Conservation (phyloP, 2,113 vertebrate species). For the Chloebia gouldiae region DNA sequence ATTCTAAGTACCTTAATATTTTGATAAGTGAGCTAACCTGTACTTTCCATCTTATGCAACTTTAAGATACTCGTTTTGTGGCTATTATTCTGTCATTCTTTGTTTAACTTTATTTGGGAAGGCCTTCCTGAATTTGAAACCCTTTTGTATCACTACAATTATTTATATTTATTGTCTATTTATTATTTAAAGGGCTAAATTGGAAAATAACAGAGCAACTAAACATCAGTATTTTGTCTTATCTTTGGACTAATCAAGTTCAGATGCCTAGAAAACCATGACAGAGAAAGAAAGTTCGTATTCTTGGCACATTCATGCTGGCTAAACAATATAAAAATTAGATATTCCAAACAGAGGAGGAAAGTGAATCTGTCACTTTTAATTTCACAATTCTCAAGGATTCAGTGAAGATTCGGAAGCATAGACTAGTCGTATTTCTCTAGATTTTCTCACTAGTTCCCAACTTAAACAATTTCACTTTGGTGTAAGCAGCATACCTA, state of each 20-base stretch:
- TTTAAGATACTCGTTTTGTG: background rate
- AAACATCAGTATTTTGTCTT: background rate
- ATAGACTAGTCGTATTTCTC: background rate
- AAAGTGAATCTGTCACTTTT: background rate
- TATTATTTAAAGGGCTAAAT: background rate
- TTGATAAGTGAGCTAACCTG: background rate
- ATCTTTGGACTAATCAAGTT: background rate
- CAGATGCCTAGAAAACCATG: background rate
- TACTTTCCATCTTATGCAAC: background rate
- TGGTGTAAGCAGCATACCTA: background rate
- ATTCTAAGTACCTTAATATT: background rate
- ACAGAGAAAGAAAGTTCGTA: background rate
- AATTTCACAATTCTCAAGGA: background rate
- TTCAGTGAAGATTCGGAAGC: background rate
- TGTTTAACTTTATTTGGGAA: background rate
- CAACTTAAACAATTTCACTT: background rate
- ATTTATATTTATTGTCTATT: background rate
- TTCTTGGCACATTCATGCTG: background rate
- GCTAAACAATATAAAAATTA: background rate
- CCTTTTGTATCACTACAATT: background rate
- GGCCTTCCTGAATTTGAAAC: background rate
- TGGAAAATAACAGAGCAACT: background rate
- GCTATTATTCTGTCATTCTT: background rate
- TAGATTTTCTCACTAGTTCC: background rate
- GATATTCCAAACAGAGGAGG: background rate